phyloP scores from a whole-genome alignment of 2,797 vertebrate species.

The Neosilurus hyrtlii region DNA sequence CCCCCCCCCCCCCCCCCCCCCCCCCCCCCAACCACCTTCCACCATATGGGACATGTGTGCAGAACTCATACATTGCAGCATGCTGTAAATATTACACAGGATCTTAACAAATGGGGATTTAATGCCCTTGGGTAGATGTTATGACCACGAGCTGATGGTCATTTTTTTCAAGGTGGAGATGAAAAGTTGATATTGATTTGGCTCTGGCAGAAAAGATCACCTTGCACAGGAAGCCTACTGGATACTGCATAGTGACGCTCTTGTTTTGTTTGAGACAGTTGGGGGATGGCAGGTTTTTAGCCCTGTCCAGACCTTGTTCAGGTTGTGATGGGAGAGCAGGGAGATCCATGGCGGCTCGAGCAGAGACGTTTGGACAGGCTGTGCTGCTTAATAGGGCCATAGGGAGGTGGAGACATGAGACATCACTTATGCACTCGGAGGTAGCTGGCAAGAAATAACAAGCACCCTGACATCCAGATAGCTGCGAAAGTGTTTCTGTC shows the following conservation, averaged over 20 bases:
- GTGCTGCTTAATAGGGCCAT: constrained; percentile 73
- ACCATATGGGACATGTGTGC: constrained; percentile 37
- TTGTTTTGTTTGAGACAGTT: constrained; percentile 37
- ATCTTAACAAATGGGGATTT: constrained; percentile 39
- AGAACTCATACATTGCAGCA: constrained; percentile 27
- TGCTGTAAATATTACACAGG: constrained; percentile 47
- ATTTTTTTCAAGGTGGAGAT: constrained; percentile 16
- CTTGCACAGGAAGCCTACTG: constrained; percentile 64
- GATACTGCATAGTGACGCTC: constrained; percentile 47
- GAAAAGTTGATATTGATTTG: constrained; percentile 68
- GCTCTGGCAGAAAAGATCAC: constrained; percentile 53
- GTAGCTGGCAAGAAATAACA: constrained; percentile 42
- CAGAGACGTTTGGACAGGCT: constrained; percentile 70
- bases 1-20: not conserved
- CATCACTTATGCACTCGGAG: constrained; percentile 70
- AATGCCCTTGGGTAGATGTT: constrained; percentile 33
- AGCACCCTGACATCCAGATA: constrained; percentile 36
- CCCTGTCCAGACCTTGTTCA: constrained; percentile 25
- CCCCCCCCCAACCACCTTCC: not conserved
- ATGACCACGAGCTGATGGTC: constrained; percentile 39
- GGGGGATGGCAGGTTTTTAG: constrained; percentile 47
- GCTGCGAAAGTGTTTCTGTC: constrained; percentile 32
- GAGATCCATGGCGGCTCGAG: constrained; percentile 49
- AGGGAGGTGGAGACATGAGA: constrained; percentile 64
- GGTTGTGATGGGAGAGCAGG: constrained; percentile 26